Evolutionary conservation across 2,113 vertebrate species (phyloP), one percentile per base, ranked within the genome.

Genomic region (Zosterops japonicus): DNA sequence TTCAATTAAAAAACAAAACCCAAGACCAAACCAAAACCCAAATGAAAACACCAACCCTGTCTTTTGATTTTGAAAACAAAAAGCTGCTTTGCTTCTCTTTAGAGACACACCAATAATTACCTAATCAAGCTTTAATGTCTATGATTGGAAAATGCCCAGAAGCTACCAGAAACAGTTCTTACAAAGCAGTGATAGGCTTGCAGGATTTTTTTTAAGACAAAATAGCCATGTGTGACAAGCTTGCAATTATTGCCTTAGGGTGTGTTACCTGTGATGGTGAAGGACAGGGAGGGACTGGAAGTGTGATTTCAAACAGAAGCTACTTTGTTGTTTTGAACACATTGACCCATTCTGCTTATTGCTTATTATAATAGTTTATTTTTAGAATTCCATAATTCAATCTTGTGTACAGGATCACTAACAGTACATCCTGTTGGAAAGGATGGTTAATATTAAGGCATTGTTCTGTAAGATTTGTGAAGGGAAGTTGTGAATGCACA

Each of bases 31-130:
- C 7, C 31, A 55, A 55, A 86, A 44, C 11, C 13, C 8, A 18
- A 61, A 52, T 23, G 4, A 17, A 53, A 57, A 6, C 1, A 7
- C 2, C 3, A 17, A 35, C 3, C 29, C 3, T 2, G 3, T 21
- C 35, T 13, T 60, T 11, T 1, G 1, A n/a, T 84, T 79, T 82
- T 42, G 41, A 17, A 50, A 12, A 28, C 19, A 6, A 47, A 86
- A 90, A 56, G 6, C 3, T 39, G 5, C 14, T 20, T 46, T 55
- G 12, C 1, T 19, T 84, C n/a, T 70, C 33, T 88, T 52, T 67
- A 68, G 50, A 77, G 31, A 9, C 9, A 63, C 11, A 44, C 23
- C 18, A 76, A 12, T 55, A 71, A 68, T 81, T 55, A 39, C 12
- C 7, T 83, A 64, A 53, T 83, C 31, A 84, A 50, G 36, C 27